Conservation (phyloP, 1,140 invertebrate species). For the Lutraria rhynchaena region DNA sequence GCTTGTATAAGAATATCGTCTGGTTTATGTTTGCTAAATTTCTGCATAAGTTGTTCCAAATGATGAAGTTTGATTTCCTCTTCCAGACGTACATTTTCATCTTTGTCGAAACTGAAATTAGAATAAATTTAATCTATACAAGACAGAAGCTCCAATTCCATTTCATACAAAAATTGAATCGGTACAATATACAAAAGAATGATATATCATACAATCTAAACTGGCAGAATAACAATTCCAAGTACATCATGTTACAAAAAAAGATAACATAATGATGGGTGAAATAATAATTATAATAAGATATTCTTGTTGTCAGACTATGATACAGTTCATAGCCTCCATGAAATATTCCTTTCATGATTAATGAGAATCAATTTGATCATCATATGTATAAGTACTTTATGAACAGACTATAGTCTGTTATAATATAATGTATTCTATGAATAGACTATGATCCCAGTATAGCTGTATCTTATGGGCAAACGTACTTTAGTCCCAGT, state of each 20-base stretch:
- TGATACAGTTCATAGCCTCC: background rate
- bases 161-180: background rate
- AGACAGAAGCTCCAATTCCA: background rate
- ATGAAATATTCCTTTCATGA: background rate
- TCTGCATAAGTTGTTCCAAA: slow-evolving; percentile 77
- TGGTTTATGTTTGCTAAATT: slow-evolving; percentile 76
- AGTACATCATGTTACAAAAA: background rate
- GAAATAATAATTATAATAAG: background rate
- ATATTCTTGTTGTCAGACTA: background rate
- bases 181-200: background rate
- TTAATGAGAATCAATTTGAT: too few species aligned
- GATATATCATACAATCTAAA: background rate
- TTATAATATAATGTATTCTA: too few species aligned
- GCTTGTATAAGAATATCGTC: slow-evolving; percentile 72
- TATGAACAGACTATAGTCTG: too few species aligned
- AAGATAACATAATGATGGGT: too few species aligned
- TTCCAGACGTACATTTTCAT: slow-evolving; percentile 76
- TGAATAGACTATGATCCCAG: too few species aligned
- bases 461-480: too few species aligned
- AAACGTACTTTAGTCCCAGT: too few species aligned
- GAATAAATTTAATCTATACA: background rate
- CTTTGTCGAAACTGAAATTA: slow-evolving; percentile 75
- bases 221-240: background rate
- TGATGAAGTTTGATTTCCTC: slow-evolving; percentile 80
- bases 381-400: too few species aligned